These are phyloP conservation scores for Bothrops jararaca DNA, from an alignment of 2,113 vertebrate genomes.

Conservation along the genomic window DNA sequence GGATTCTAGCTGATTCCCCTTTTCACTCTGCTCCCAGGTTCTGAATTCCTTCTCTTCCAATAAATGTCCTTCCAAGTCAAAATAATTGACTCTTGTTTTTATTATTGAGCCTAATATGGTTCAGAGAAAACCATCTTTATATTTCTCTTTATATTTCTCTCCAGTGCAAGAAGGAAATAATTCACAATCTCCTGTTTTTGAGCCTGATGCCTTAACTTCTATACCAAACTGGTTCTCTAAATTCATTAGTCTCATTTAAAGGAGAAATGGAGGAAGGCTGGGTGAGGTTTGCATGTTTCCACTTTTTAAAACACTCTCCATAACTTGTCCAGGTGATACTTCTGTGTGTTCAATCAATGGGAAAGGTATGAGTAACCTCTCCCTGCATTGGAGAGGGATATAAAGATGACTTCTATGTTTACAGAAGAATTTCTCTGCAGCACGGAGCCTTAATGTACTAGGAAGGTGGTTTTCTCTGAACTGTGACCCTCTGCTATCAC, in stretches of 20 bases:
- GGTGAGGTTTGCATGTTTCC: constrained; percentile 41
- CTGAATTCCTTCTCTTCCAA: neutral
- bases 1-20: neutral
- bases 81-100: neutral
- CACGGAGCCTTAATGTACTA: neutral
- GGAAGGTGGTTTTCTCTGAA: neutral
- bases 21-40: neutral
- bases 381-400: neutral
- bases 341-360: neutral
- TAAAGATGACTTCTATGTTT: neutral
- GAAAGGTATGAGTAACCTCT: neutral
- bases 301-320: constrained; percentile 42
- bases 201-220: neutral
- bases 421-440: neutral
- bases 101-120: neutral
- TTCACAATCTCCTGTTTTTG: neutral
- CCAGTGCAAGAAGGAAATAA: neutral
- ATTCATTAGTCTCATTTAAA: constrained; percentile 63
- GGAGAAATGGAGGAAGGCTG: constrained; percentile 56
- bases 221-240: constrained; percentile 31
- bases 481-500: neutral
- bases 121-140: neutral
- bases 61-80: neutral
- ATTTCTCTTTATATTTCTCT: neutral
- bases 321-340: neutral